A percentile compares a stretch with the other conserved stretches of the same genome.
Conservation (phyloP, 2,797 vertebrate species). For the Sebastes diaconus region DNA sequence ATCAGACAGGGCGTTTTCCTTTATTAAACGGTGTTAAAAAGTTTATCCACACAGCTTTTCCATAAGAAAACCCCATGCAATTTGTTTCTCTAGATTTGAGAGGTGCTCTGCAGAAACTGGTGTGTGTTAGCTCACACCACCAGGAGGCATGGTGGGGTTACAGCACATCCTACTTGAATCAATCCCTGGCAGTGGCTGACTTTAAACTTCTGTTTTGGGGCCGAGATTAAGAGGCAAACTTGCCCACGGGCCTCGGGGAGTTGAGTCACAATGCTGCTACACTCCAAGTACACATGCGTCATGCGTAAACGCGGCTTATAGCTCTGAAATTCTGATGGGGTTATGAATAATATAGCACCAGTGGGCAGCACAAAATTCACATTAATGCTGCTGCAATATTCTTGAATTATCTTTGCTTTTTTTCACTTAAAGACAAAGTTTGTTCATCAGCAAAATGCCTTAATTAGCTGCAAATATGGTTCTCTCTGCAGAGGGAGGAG, state of each 20-base stretch:
- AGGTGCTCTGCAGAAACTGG: not conserved
- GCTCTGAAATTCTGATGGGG: constrained; percentile 46
- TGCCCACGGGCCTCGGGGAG: constrained; percentile 29
- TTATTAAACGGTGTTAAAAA: not conserved
- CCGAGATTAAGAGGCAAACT: constrained; percentile 44
- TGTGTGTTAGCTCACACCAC: constrained; percentile 29
- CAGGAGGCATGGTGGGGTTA: constrained; percentile 49
- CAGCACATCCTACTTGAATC: constrained; percentile 5
- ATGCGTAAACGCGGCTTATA: constrained; percentile 52
- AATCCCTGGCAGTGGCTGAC: constrained; percentile 22
- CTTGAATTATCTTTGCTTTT: constrained; percentile 10
- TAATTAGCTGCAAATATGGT: constrained; percentile 65
- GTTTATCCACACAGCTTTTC: not conserved
- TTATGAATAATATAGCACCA: constrained; percentile 74
- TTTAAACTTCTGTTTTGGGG: constrained; percentile 45
- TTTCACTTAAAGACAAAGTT: constrained; percentile 34
- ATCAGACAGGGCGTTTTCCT: not conserved
- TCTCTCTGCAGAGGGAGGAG: constrained; percentile 46
- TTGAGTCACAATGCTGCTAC: constrained; percentile 63
- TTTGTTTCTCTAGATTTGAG: not conserved
- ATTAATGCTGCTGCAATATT: not conserved
- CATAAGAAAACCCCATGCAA: not conserved
- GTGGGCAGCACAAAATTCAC: constrained; percentile 33
- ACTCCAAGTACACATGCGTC: constrained; percentile 62
- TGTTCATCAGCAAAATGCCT: constrained; percentile 44